phyloP scores from a whole-genome alignment of 2,888 invertebrate species.

The Agonopterix subpropinquella region DNA sequence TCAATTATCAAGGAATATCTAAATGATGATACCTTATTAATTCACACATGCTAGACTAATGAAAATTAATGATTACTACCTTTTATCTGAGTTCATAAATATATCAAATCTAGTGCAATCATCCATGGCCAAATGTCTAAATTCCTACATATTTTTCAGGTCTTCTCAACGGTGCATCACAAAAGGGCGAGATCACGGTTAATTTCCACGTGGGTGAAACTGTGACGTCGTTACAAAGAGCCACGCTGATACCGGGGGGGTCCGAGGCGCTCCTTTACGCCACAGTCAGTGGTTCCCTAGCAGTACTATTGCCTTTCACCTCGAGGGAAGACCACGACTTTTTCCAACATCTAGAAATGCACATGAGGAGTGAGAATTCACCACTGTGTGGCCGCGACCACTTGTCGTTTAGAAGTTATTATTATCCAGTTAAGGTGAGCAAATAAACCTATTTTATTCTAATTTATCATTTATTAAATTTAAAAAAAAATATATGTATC shows the following conservation, averaged over 20 bases:
- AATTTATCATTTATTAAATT: background rate
- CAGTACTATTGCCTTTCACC: constrained; percentile 95
- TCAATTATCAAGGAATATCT: background rate
- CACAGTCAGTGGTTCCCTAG: constrained; percentile 94
- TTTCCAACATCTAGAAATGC: constrained; percentile 99
- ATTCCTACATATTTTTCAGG: constrained; percentile 60
- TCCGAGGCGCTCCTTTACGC: constrained; percentile 98
- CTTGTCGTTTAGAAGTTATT: constrained; percentile 96
- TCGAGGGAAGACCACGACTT: constrained; percentile 99
- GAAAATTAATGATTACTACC: constrained; percentile 59
- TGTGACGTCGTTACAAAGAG: constrained; percentile 95
- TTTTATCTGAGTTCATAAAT: constrained; percentile 31
- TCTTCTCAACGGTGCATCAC: constrained; percentile 96
- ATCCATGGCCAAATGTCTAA: background rate
- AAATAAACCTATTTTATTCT: background rate
- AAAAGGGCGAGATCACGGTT: constrained; percentile 94
- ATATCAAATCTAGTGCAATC: background rate
- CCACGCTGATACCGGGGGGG: constrained; percentile 97
- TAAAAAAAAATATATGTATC: no score
- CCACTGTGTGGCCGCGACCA: constrained; percentile 98
- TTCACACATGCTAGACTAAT: constrained; percentile 76
- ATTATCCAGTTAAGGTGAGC: constrained; percentile 94
- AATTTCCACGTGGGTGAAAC: constrained; percentile 98
- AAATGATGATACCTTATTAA: constrained; percentile 51
- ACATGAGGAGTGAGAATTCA: constrained; percentile 97